These are phyloP conservation scores for Odocoileus hemionus DNA, from an alignment of 2,113 vertebrate genomes.

Conservation along the genomic window DNA sequence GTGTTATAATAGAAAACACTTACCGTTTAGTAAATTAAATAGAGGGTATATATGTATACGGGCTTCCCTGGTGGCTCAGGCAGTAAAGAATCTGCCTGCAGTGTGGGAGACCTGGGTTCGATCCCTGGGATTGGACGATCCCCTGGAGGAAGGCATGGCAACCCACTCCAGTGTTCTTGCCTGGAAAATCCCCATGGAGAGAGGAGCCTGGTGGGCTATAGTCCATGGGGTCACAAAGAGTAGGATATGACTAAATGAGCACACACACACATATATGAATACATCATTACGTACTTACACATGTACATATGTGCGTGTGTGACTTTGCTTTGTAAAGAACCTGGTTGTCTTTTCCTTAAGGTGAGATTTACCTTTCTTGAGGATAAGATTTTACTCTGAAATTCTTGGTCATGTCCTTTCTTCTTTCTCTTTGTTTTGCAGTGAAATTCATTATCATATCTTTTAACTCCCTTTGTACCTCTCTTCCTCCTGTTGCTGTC, in stretches of 20 bases:
- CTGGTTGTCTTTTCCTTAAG: background rate
- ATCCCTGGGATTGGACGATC: background rate
- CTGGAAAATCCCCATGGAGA: background rate
- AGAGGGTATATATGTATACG: background rate
- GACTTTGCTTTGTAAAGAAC: slow-evolving; percentile 4
- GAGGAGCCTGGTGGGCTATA: background rate
- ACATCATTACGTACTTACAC: background rate
- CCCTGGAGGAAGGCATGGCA: background rate
- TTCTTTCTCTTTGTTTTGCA: background rate
- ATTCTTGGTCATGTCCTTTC: background rate
- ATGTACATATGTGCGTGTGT: background rate
- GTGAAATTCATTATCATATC: background rate
- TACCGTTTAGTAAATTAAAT: background rate
- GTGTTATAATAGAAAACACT: background rate
- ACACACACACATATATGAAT: background rate
- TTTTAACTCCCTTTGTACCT: background rate
- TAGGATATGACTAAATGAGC: background rate
- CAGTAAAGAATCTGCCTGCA: background rate
- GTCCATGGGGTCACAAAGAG: background rate
- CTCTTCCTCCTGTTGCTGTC: background rate
- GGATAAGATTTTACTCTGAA: slow-evolving; percentile 6
- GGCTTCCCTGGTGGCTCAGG: background rate
- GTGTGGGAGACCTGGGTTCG: background rate
- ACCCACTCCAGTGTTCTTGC: background rate
- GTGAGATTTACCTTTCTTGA: background rate